Conservation (phyloP, 1,140 invertebrate genomes). For the Phthorimaea operculella region DNA sequence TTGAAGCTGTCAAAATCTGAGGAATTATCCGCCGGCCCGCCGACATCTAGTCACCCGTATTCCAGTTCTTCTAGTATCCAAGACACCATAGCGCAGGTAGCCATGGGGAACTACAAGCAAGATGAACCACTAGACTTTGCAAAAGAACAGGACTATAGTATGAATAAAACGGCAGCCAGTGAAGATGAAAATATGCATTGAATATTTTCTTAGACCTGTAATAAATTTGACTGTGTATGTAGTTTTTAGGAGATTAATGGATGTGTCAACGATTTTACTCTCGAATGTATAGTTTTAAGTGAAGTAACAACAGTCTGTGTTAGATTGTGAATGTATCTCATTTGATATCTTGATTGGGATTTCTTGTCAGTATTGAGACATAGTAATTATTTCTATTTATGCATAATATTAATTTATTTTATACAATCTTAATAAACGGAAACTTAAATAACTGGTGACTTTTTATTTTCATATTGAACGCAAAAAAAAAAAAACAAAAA, state of each 20-base stretch:
- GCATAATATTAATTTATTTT: slow-evolving; percentile 2
- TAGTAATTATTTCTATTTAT: background rate
- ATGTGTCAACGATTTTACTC: no score
- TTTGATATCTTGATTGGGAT: background rate
- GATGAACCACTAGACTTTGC: slow-evolving; percentile 51
- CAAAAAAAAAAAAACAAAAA: no score
- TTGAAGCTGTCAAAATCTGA: slow-evolving; percentile 55
- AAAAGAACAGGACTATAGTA: slow-evolving; percentile 53
- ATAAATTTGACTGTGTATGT: no score
- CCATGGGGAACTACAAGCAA: slow-evolving; percentile 56
- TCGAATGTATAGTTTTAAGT: no score
- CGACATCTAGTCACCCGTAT: slow-evolving; percentile 51
- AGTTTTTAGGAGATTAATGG: no score
- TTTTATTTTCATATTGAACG: no score
- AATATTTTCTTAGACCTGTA: no score
- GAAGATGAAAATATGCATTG: slow-evolving; percentile 33
- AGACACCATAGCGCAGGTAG: slow-evolving; percentile 56
- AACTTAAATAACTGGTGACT: no score
- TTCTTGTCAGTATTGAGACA: background rate
- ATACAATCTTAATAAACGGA: background rate
- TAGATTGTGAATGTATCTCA: background rate
- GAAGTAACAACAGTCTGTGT: background rate
- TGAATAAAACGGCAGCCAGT: slow-evolving; percentile 29
- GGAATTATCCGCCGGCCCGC: slow-evolving; percentile 37
- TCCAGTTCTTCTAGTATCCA: slow-evolving; percentile 51